Evolutionary conservation across 2,888 invertebrate genomes (phyloP).

Genomic region (Yponomeuta malinellus): DNA sequence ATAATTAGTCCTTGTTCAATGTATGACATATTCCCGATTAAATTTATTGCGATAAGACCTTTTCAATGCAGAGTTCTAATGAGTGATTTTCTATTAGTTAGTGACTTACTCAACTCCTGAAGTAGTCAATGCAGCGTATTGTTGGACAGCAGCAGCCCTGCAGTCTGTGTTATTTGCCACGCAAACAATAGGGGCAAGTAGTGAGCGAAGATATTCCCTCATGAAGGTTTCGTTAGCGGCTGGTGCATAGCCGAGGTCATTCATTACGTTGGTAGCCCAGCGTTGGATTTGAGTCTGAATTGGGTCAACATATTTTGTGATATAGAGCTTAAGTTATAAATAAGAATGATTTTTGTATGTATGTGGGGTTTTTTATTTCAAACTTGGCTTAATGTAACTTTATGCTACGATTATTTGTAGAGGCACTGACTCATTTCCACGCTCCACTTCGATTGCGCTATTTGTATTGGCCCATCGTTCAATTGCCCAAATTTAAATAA

Average conservation of each 20-base stretch:
- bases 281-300: constrained; percentile 35
- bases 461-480: no score
- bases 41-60: no score
- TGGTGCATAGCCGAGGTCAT: constrained; percentile 36
- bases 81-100: no score
- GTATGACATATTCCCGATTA: no score
- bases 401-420: no score
- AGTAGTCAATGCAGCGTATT: constrained; percentile 34
- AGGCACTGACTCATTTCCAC: no score
- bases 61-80: no score
- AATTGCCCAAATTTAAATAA: no score
- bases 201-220: constrained; percentile 52
- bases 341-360: neutral
- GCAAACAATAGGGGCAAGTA: constrained; percentile 54
- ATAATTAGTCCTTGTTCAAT: no score
- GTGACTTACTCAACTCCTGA: constrained; percentile 36
- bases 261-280: constrained; percentile 45
- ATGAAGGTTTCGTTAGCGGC: constrained; percentile 43
- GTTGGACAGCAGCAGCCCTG: constrained; percentile 33
- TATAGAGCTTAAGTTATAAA: neutral
- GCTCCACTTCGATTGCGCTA: no score
- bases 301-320: neutral
- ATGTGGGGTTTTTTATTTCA: no score
- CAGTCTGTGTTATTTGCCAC: constrained; percentile 37
- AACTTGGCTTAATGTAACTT: no score